A percentile compares a stretch with the other conserved stretches of the same genome.
Conservation (phyloP, 2,113 vertebrate genomes). For the Leptosomus discolor region DNA sequence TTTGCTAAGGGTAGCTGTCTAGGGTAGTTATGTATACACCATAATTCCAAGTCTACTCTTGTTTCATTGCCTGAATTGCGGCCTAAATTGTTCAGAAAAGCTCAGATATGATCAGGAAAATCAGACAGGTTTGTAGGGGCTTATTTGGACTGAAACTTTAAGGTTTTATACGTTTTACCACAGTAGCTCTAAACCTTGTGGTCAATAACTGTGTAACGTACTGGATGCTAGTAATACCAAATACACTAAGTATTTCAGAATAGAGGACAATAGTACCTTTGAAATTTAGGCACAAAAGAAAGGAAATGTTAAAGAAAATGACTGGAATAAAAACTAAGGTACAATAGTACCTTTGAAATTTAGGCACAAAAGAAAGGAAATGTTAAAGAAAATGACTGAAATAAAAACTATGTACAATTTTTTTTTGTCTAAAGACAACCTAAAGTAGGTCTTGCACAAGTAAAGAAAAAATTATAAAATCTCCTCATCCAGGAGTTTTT, state of each 20-base stretch:
- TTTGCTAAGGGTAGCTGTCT: neutral
- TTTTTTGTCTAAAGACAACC: neutral
- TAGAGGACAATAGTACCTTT: neutral
- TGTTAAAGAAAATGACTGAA: neutral
- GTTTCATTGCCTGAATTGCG: neutral
- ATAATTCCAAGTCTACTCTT: neutral
- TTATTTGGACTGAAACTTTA: neutral
- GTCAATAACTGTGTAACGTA: neutral
- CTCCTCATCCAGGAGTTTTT: neutral
- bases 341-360: neutral
- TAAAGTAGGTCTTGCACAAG: neutral
- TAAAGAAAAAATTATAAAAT: neutral
- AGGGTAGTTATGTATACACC: neutral
- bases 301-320: neutral
- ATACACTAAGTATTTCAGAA: neutral
- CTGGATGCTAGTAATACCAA: neutral
- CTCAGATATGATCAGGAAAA: neutral
- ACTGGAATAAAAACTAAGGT: neutral
- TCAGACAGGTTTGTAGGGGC: neutral
- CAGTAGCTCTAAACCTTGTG: neutral
- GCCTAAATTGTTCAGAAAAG: neutral
- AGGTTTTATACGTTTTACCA: neutral
- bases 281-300: neutral
- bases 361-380: neutral
- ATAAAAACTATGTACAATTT: neutral